Evolutionary conservation across 2,888 invertebrate species (phyloP), one percentile per base, ranked within the genome.

Genomic region (Melieria picta): DNA sequence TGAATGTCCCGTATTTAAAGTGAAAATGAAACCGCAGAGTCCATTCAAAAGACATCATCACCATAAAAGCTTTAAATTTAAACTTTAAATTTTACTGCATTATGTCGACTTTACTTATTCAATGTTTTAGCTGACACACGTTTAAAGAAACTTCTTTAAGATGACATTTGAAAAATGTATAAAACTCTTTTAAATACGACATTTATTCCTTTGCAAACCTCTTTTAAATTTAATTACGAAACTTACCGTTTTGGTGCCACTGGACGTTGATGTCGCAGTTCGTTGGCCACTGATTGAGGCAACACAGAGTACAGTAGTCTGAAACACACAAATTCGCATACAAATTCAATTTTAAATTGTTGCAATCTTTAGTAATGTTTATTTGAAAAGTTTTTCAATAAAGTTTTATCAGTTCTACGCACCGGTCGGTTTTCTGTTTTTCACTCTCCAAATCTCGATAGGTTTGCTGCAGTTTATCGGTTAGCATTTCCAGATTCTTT

Each of bases 341-440:
- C 30, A 30, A 30, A 30, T 30, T 2, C 30, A 30, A 30, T 30
- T 30, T 30, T 1, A 30, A 30, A 30, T n/a, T 65, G 68, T 69
- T 72, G 63, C 71, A 70, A 76, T 74, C 75, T 73, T 78, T 72
- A 77, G 79, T 80, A 77, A 77, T 75, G 76, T 76, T 75, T 77
- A 79, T 77, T 76, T 78, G 75, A 76, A 76, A 52, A n/a, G 30
- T 73, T 7, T 45, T 11, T 16, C 45, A 10, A 46, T 11, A 7
- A 57, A 11, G n/a, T 56, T 46, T 4, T 4, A 1, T 10, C 50
- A 13, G 7, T 5, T 16, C 16, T 63, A 74, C 73, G 81, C 87
- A 95, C 96, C 95, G 93, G 88, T 98, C 97, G 50, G 98, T 98
- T 88, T 97, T 98, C 87, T 95, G 93, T 85, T 98, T 98, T 87